These are phyloP conservation scores for Epinotia ramella DNA, from an alignment of 2,888 invertebrate species.

Conservation along the genomic window DNA sequence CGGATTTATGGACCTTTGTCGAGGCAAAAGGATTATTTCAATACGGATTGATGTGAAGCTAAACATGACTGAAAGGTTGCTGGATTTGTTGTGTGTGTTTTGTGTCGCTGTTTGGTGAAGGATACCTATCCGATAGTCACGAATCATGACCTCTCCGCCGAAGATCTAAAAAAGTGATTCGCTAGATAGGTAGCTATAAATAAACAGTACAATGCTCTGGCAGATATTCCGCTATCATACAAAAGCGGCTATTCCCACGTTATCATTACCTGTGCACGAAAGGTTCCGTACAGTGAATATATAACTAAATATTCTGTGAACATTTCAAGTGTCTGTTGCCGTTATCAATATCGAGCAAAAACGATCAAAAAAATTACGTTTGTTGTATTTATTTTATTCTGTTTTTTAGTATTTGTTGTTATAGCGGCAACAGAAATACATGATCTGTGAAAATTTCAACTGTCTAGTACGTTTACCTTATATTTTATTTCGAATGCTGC, in stretches of 20 bases:
- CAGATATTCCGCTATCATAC: neutral
- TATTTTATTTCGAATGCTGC: neutral
- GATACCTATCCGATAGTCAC: neutral
- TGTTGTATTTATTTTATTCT: too few species aligned
- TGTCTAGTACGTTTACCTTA: too few species aligned
- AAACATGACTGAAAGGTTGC: conserved; percentile 10
- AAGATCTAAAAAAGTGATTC: too few species aligned
- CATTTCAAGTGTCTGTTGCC: too few species aligned
- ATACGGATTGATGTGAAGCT: conserved; percentile 3
- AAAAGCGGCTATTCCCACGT: conserved; percentile 1
- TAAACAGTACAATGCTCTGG: neutral
- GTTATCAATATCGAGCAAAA: too few species aligned
- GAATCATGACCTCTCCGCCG: neutral
- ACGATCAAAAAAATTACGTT: too few species aligned
- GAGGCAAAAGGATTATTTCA: neutral
- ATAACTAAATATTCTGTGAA: too few species aligned
- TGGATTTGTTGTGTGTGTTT: conserved; percentile 2
- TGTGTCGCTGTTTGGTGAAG: conserved; percentile 13
- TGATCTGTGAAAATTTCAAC: too few species aligned
- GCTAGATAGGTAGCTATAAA: neutral
- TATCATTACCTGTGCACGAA: neutral
- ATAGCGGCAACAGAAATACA: too few species aligned
- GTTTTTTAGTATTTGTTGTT: too few species aligned
- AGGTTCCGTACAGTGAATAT: too few species aligned
- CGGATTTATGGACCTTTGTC: neutral